phyloP scores from a whole-genome alignment of 2,113 vertebrate species.

The Morphnarchus princeps region DNA sequence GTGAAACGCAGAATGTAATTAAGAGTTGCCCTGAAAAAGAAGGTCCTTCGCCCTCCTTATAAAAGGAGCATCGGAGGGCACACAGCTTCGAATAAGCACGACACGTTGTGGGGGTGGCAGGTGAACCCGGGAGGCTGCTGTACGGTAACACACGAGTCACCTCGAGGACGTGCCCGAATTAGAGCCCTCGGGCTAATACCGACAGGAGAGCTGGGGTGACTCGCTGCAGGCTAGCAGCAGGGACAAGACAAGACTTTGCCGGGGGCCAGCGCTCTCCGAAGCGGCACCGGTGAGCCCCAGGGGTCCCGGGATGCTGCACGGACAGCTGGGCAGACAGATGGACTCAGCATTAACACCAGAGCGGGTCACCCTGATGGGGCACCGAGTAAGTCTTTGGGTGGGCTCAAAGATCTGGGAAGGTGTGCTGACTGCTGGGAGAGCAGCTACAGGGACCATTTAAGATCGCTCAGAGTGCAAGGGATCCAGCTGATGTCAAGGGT shows the following conservation, averaged over 20 bases:
- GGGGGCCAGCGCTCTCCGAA: background rate
- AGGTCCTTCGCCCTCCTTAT: background rate
- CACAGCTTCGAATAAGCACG: background rate
- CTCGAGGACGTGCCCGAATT: accelerated
- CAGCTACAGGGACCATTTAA: accelerated
- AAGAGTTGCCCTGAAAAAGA: background rate
- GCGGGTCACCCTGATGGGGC: background rate
- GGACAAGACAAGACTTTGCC: background rate
- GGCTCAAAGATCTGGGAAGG: background rate
- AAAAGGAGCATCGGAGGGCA: background rate
- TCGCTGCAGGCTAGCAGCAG: background rate
- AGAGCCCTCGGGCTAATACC: background rate
- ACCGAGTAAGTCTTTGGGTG: background rate
- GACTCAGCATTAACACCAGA: background rate
- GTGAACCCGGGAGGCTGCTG: background rate
- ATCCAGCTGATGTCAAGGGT: background rate
- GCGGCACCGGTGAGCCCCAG: accelerated
- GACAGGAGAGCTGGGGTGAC: background rate
- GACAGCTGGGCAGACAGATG: background rate
- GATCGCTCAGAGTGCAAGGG: background rate
- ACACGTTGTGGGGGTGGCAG: accelerated
- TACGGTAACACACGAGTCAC: background rate
- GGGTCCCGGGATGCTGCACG: background rate
- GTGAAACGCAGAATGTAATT: background rate
- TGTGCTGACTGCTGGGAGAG: background rate